Conservation (phyloP, 2,113 vertebrate genomes). For the Neodontobutis hainanensis region DNA sequence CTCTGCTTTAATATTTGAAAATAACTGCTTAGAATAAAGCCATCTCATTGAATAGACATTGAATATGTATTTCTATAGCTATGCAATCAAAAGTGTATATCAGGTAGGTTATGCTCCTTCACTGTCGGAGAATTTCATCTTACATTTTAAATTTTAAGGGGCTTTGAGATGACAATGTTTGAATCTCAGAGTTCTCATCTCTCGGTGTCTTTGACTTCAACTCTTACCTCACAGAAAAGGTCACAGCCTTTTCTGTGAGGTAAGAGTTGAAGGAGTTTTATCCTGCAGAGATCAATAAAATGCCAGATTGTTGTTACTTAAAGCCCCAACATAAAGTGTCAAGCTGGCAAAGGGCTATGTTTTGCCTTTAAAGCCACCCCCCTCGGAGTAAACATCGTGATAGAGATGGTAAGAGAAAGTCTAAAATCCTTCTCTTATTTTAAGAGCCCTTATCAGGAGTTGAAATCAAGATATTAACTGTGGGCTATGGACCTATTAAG, state of each 20-base stretch:
- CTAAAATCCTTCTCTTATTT: too few species aligned
- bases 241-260: slow-evolving; percentile 36
- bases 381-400: too few species aligned
- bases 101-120: too few species aligned
- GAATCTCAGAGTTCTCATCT: slow-evolving; percentile 1
- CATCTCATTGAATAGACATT: neutral
- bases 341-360: slow-evolving; percentile 10
- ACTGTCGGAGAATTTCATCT: neutral
- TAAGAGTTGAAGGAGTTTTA: slow-evolving; percentile 10
- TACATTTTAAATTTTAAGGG: neutral
- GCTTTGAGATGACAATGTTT: neutral
- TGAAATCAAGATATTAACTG: neutral
- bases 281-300: slow-evolving; percentile 41
- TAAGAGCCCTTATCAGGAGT: neutral
- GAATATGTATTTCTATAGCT: too few species aligned
- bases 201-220: slow-evolving; percentile 16
- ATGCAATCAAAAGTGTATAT: too few species aligned
- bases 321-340: slow-evolving; percentile 13
- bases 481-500: neutral
- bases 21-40: neutral
- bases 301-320: slow-evolving; percentile 35
- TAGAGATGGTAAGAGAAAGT: too few species aligned
- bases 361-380: neutral
- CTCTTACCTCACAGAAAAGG: slow-evolving; percentile 24
- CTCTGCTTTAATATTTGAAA: neutral